phyloP scores from a whole-genome alignment of 2,113 vertebrate species.

The Falcunculus frontatus region DNA sequence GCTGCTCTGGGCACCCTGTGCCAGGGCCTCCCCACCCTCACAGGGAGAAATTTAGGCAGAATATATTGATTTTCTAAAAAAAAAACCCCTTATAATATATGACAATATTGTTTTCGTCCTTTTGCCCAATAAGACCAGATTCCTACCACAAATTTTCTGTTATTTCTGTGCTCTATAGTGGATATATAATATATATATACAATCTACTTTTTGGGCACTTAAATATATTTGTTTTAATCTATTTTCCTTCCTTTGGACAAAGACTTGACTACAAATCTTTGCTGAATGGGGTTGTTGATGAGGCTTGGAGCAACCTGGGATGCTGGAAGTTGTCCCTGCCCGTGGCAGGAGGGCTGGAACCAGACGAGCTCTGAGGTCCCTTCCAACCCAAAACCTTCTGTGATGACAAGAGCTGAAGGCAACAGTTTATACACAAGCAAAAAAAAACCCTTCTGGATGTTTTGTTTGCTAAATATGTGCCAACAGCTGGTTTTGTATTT shows the following conservation, averaged over 20 bases:
- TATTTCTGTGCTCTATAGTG: background rate
- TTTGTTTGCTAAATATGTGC: background rate
- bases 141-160: background rate
- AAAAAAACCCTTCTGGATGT: background rate
- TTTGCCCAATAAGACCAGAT: background rate
- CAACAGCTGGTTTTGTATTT: background rate
- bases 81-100: background rate
- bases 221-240: background rate
- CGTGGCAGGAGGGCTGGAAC: background rate
- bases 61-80: background rate
- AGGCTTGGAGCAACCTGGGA: background rate
- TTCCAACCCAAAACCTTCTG: background rate
- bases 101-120: background rate
- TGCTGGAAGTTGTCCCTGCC: background rate
- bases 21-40: accelerated
- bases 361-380: too few relatives aligned
- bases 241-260: background rate
- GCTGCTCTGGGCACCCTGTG: background rate
- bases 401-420: background rate
- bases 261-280: background rate
- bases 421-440: background rate
- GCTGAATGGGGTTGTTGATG: too few relatives aligned
- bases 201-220: background rate
- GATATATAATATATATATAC: background rate
- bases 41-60: background rate